These are phyloP conservation scores for Rhinichthys klamathensis DNA, from an alignment of 2,113 vertebrate species.

Conservation along the genomic window DNA sequence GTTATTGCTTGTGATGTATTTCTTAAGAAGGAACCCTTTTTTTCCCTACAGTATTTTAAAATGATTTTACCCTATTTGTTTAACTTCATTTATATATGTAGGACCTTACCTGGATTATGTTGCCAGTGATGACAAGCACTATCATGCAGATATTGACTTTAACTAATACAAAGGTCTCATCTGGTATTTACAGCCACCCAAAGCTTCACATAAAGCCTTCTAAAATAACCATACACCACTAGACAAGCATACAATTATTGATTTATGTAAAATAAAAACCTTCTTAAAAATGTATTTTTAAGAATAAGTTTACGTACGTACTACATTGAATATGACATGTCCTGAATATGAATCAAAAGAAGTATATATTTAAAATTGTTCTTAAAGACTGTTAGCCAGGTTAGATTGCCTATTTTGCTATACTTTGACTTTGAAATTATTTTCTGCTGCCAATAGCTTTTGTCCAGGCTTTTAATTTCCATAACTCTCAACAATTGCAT, in stretches of 20 bases:
- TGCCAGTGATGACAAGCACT: background rate
- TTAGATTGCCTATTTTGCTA: constrained; percentile 34
- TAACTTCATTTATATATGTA: background rate
- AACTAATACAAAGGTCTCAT: background rate
- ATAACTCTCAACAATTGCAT: background rate
- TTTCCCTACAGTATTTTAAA: constrained; percentile 1
- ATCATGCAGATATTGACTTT: background rate
- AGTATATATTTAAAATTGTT: constrained; percentile 23
- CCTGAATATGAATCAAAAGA: constrained; percentile 25
- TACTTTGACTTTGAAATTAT: constrained; percentile 3
- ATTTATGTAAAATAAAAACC: background rate
- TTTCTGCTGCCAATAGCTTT: constrained; percentile 15
- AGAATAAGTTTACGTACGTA: constrained; percentile 13
- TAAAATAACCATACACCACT: background rate
- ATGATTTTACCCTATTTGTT: background rate
- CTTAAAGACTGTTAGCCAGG: constrained; percentile 50
- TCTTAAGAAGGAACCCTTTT: background rate
- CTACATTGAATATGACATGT: background rate
- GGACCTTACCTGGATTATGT: background rate
- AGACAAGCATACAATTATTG: background rate
- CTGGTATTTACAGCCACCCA: background rate
- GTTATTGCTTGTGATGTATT: constrained; percentile 14
- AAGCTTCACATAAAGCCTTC: constrained; percentile 33
- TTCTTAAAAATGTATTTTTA: background rate
- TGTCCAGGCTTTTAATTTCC: background rate